Percentiles rank a stretch among this genome's conserved stretches.
These are phyloP conservation scores for Brachyhypopomus occidentalis DNA, from an alignment of 2,113 vertebrate species.

Conservation along the genomic window DNA sequence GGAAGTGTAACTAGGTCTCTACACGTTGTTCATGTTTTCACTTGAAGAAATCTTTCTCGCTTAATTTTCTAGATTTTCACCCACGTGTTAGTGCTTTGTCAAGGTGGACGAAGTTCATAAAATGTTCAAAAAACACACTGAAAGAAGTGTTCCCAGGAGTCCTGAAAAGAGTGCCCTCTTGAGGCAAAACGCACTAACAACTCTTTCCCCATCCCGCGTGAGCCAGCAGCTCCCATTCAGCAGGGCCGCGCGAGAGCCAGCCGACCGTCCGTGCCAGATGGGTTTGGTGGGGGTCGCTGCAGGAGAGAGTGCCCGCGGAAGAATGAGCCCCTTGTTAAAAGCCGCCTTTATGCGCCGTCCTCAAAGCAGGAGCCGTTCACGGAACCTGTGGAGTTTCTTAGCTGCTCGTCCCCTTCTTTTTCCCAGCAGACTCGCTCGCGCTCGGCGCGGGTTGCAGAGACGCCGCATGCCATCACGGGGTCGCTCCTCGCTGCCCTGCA, in stretches of 20 bases:
- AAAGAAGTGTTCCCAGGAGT: background rate
- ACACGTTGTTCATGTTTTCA: too few species aligned
- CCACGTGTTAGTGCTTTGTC: too few species aligned
- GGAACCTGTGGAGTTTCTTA: background rate
- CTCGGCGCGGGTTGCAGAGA: too few species aligned
- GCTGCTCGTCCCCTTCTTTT: background rate
- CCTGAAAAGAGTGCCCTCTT: background rate
- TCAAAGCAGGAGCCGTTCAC: conserved; percentile 2
- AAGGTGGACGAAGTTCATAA: background rate
- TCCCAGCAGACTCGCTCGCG: too few species aligned
- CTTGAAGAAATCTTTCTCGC: too few species aligned
- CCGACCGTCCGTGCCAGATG: background rate
- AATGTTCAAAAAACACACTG: background rate
- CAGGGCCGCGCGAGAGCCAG: background rate
- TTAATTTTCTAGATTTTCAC: too few species aligned
- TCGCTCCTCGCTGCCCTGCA: too few species aligned
- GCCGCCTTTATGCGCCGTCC: background rate
- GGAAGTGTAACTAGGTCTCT: too few species aligned
- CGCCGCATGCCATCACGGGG: too few species aligned
- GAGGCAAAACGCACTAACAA: background rate
- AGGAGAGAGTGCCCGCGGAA: background rate
- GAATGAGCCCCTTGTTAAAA: conserved; percentile 19
- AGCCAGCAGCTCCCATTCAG: background rate
- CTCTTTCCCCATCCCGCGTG: too few species aligned
- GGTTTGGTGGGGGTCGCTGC: background rate